Evolutionary conservation across 2,113 vertebrate genomes (phyloP), one percentile per base, ranked within the genome.

Genomic region (Nasalis larvatus): DNA sequence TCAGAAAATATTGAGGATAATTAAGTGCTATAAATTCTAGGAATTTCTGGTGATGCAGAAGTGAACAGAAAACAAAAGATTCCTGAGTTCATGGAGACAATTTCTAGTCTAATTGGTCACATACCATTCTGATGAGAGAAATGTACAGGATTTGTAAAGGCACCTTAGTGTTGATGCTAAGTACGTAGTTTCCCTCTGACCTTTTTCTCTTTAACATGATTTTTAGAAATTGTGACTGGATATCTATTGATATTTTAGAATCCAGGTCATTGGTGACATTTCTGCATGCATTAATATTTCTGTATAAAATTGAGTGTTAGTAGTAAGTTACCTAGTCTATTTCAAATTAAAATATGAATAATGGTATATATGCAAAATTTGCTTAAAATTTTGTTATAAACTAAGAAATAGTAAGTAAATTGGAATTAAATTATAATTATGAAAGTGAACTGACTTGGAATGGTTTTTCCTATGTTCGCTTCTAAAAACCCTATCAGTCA

Each of bases 401-500:
- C n/a, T 93, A 74, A 68, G 32, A 40, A 96, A 92, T 86, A 96
- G 60, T 93, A 95, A 97, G 45, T 86, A 95, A 97, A 95, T 95
- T 76, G 35, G 60, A 5, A 6, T 56, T 96, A 96, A 96, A 92
- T 90, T 96, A 82, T 92, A 95, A 98, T 97, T 97, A 97, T 84
- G 54, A 97, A 98, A 96, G 97, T 98, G 83, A 95, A 40, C 17
- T 81, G 25, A 98, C 86, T 73, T 93, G 30, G 66, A 95, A 93
- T 81, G 82, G 9, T 35, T 96, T 96, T 98, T 94, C 86, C 81
- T 89, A 8, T 87, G 25, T 87, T 94, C n/a, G 37, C 95, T 85
- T 94, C 86, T 93, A 93, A 97, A 89, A 71, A 66, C 42, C n/a
- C 71, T 77, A 92, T 98, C 88, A 97, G 68, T 98, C 95, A 93